Evolutionary conservation across 2,888 invertebrate genomes (phyloP).

Genomic region (Gymnoscelis rufifasciata): DNA sequence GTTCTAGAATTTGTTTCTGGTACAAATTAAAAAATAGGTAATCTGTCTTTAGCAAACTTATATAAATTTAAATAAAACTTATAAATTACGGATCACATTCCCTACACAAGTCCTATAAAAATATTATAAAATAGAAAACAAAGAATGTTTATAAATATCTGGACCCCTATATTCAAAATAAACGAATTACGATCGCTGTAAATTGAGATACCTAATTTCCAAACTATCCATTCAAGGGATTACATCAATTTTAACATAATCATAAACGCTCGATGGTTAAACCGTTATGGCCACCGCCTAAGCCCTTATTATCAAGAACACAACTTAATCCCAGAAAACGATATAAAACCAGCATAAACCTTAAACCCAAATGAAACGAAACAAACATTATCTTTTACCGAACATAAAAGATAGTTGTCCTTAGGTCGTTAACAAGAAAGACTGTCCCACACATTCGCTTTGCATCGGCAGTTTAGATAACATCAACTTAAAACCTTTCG

Average conservation of each 20-base stretch:
- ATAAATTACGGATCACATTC: no score
- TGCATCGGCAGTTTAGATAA: conserved; percentile 56
- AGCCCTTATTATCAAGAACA: conserved; percentile 23
- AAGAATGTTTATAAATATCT: no score
- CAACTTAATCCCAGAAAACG: conserved; percentile 24
- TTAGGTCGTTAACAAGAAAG: conserved; percentile 57
- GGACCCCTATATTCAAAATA: no score
- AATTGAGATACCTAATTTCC: conserved; percentile 4
- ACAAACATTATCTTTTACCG: conserved; percentile 40
- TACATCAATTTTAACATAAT: conserved; percentile 12
- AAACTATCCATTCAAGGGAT: conserved; percentile 3
- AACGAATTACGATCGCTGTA: not conserved
- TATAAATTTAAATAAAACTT: no score
- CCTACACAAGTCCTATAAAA: no score
- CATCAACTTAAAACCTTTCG: conserved; percentile 50
- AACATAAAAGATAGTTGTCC: conserved; percentile 54
- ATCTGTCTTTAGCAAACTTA: no score
- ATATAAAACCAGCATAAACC: conserved; percentile 29
- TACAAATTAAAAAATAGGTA: no score
- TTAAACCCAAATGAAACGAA: conserved; percentile 30
- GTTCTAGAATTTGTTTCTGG: no score
- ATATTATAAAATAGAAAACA: no score
- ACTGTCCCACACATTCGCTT: conserved; percentile 54
- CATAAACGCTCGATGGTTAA: conserved; percentile 17
- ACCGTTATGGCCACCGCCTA: conserved; percentile 12